Percentiles rank a stretch among this genome's conserved stretches.
phyloP scores from a whole-genome alignment of 2,797 vertebrate genomes.

The Rhabdomys pumilio region DNA sequence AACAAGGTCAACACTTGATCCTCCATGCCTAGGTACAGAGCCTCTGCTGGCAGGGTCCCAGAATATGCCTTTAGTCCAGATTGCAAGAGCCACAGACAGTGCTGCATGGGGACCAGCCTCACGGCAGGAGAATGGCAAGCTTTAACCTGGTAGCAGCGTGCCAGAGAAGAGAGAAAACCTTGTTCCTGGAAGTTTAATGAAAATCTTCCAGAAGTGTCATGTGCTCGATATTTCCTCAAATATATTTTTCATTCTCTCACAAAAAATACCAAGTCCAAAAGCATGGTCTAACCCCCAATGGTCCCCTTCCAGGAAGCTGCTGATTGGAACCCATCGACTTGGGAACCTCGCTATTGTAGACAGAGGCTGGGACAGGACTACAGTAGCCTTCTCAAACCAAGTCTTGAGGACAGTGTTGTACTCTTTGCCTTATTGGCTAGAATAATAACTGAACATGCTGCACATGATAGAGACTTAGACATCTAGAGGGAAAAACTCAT shows the following conservation, averaged over 20 bases:
- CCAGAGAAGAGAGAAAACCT: neutral
- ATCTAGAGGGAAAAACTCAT: slow-evolving; percentile 46
- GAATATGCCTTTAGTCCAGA: neutral
- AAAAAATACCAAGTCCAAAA: neutral
- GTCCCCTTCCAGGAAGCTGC: neutral
- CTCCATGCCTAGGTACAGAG: neutral
- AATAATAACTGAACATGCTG: slow-evolving; percentile 32
- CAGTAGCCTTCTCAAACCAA: slow-evolving; percentile 17
- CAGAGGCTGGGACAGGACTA: neutral
- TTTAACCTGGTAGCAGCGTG: neutral
- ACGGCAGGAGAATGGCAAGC: neutral
- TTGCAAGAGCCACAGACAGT: neutral
- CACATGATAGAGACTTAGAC: slow-evolving; percentile 39
- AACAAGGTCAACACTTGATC: slow-evolving; percentile 45
- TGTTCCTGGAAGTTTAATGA: slow-evolving; percentile 14
- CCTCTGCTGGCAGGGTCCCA: neutral
- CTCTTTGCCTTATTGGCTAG: slow-evolving; percentile 24
- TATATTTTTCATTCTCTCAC: neutral
- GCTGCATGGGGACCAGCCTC: neutral
- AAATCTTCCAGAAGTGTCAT: neutral
- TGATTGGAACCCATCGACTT: neutral
- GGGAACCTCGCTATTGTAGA: neutral
- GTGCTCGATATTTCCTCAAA: neutral
- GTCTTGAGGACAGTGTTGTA: neutral
- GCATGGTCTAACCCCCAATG: too few species aligned